Percentiles rank a stretch among this genome's conserved stretches.
phyloP scores from a whole-genome alignment of 2,888 invertebrate genomes.

The Drepana falcataria region DNA sequence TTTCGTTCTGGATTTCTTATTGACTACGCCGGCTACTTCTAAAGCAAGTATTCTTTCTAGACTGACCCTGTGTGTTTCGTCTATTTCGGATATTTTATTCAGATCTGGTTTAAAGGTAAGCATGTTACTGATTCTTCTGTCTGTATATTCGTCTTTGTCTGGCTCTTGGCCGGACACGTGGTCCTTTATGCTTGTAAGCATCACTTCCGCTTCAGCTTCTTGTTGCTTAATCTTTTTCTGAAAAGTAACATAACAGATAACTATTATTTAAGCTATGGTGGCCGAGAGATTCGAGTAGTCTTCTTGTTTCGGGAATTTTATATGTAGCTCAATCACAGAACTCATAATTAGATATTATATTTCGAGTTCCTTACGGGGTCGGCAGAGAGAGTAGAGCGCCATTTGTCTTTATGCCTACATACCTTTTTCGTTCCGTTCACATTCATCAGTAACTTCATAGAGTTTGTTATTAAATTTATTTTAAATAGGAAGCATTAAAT shows the following conservation, averaged over 20 bases:
- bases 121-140: constrained; percentile 63
- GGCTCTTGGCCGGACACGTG: constrained; percentile 30
- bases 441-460: too few relatives aligned
- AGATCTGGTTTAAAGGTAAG: constrained; percentile 55
- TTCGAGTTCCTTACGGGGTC: too few relatives aligned
- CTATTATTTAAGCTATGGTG: too few relatives aligned
- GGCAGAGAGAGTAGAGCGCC: too few relatives aligned
- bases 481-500: too few relatives aligned
- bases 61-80: constrained; percentile 32
- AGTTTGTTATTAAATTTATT: too few relatives aligned
- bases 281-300: too few relatives aligned
- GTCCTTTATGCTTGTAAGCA: constrained; percentile 47
- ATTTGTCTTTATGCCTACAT: too few relatives aligned
- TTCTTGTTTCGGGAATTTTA: too few relatives aligned
- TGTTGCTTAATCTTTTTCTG: constrained; percentile 62
- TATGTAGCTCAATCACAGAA: too few relatives aligned
- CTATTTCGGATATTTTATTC: constrained; percentile 38
- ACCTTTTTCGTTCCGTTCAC: too few relatives aligned
- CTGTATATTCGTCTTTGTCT: constrained; percentile 40
- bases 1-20: constrained; percentile 40
- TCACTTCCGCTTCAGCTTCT: constrained; percentile 41
- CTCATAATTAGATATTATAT: too few relatives aligned
- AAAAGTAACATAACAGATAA: constrained; percentile 12
- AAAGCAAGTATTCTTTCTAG: constrained; percentile 48
- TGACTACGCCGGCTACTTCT: constrained; percentile 55